Evolutionary conservation across 2,113 vertebrate genomes (phyloP).

Genomic region (Poecilia latipinna): DNA sequence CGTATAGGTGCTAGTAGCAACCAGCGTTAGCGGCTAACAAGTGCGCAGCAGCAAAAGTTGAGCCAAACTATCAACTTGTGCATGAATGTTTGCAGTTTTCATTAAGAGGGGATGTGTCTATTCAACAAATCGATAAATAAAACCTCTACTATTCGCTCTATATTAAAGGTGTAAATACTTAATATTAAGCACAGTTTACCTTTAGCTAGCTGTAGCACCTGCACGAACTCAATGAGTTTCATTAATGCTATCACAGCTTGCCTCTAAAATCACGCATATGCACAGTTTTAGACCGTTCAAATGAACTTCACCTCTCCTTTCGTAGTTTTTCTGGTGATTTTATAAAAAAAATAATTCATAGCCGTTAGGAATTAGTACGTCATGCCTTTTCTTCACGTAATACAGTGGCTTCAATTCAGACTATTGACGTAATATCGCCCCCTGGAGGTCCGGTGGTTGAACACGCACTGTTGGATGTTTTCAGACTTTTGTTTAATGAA

Average conservation of each 20-base stretch:
- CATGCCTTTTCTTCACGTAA: background rate
- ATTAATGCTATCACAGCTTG: background rate
- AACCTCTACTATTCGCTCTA: background rate
- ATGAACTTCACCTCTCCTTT: background rate
- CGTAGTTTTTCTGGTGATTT: background rate
- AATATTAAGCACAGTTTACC: background rate
- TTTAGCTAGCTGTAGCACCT: background rate
- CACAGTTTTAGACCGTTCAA: background rate
- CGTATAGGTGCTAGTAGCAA: background rate
- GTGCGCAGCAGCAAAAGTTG: background rate
- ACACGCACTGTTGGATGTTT: background rate
- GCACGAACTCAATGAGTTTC: accelerated
- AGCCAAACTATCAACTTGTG: background rate
- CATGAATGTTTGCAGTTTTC: background rate
- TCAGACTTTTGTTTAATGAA: too few species aligned
- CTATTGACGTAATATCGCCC: background rate
- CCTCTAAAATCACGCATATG: background rate
- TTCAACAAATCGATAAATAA: background rate
- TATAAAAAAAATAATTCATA: background rate
- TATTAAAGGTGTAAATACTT: background rate
- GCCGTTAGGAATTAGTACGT: background rate
- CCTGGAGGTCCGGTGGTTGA: background rate
- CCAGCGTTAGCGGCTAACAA: background rate
- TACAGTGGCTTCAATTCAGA: background rate
- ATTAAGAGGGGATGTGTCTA: too few species aligned